Percentiles rank a stretch among this genome's conserved stretches.
Evolutionary conservation across 2,113 vertebrate species (phyloP).

Genomic region (Corythoichthys intestinalis): DNA sequence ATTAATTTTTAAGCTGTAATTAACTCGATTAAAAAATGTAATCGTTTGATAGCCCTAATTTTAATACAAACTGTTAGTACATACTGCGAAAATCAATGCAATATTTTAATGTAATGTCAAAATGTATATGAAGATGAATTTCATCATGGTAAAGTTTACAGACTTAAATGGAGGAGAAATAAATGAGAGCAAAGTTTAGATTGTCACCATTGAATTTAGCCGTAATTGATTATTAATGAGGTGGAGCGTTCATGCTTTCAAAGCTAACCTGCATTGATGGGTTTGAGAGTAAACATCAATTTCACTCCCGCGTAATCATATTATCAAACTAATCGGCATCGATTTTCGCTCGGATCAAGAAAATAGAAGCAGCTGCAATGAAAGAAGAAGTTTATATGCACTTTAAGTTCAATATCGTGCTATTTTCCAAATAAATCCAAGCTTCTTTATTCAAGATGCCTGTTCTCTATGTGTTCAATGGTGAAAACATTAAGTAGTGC

Average conservation of each 20-base stretch:
- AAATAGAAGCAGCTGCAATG: slow-evolving; percentile 46
- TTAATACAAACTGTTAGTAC: no score
- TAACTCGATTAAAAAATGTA: no score
- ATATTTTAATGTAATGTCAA: no score
- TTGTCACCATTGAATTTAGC: slow-evolving; percentile 46
- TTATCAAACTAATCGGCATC: slow-evolving; percentile 65
- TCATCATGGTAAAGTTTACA: neutral
- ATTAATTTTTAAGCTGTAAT: no score
- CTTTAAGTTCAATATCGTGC: neutral
- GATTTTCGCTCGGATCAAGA: slow-evolving; percentile 51
- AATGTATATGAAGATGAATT: neutral
- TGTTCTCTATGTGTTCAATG: no score
- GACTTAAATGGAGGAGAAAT: neutral
- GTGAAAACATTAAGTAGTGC: no score
- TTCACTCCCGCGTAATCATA: slow-evolving; percentile 67
- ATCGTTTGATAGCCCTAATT: no score
- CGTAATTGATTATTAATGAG: slow-evolving; percentile 61
- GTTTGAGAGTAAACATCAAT: slow-evolving; percentile 67
- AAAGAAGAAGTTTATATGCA: slow-evolving; percentile 29
- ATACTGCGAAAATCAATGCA: no score
- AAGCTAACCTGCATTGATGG: slow-evolving; percentile 66
- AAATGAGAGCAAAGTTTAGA: slow-evolving; percentile 25
- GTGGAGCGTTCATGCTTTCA: slow-evolving; percentile 60
- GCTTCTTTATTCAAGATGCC: slow-evolving; percentile 31
- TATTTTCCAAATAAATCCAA: neutral